Evolutionary conservation across 2,888 invertebrate genomes (phyloP), one percentile per base, ranked within the genome.

Genomic region (Spodoptera picta): DNA sequence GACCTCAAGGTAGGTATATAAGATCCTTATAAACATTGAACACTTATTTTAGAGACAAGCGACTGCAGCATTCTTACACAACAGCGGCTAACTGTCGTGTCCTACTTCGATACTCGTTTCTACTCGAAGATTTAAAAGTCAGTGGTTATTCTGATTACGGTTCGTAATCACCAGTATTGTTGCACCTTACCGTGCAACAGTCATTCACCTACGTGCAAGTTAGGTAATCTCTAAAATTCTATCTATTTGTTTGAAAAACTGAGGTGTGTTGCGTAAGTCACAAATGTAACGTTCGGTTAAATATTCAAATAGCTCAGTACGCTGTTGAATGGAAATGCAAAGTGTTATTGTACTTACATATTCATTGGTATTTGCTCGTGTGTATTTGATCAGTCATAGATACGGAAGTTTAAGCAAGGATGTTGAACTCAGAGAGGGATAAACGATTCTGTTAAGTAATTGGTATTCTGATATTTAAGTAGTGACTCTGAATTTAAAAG

Each of bases 81-180:
- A 53, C 44, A 44, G 42, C 19, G 31, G 46, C 65, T 65, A 14
- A 36, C 5, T 36, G 41, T 44, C n/a, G 19, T 19, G 24, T 42
- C 7, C 7, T 27, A 41, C 56, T 36, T 36, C 23, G 10, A 52
- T 47, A 4, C 14, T 46, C 41, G 43, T 51, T 55, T 27, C 11
- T 31, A 47, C 11, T 54, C n/a, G 41, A 1, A 43, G 11, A 43
- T 62, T 50, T 43, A 19, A 44, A 48, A 4, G 27, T 10, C 27
- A n/a, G 5, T 59, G 31, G 43, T 41, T 9, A 41, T 47, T 19
- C 36, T 23, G n/a, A 42, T 43, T 43, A 43, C 41, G 6, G 0
- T 36, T 36, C 7, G 9, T 9, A 36, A 36, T 36, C 36, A 36
- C 36, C 36, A 36, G 36, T 36, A 36, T 36, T 36, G 36, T 36